phyloP scores from a whole-genome alignment of 2,113 vertebrate species.

The Catharus minimus region DNA sequence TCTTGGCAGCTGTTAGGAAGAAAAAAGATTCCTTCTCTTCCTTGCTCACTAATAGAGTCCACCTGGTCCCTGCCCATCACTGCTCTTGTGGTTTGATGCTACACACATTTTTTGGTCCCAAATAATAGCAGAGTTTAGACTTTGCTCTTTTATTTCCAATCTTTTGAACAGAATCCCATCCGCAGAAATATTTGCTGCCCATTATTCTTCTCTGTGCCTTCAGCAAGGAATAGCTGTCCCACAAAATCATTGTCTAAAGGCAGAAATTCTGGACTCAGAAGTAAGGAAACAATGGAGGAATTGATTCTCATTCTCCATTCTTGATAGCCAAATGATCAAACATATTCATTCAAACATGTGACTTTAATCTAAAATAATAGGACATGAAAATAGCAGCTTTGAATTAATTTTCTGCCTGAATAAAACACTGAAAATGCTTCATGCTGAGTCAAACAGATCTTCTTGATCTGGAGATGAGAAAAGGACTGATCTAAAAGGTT shows the following conservation, averaged over 20 bases:
- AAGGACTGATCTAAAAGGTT: background rate
- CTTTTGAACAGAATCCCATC: background rate
- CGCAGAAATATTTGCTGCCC: background rate
- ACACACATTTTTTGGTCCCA: background rate
- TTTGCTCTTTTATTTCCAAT: background rate
- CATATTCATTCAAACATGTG: background rate
- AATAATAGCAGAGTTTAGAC: background rate
- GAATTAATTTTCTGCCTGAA: background rate
- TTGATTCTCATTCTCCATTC: background rate
- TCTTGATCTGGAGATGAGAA: background rate
- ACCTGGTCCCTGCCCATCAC: slow-evolving; percentile 7
- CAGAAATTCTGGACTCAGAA: background rate
- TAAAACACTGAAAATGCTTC: background rate
- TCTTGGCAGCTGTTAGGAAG: background rate
- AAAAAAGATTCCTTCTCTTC: background rate
- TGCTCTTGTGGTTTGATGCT: slow-evolving; percentile 1
- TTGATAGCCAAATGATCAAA: background rate
- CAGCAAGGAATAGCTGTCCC: background rate
- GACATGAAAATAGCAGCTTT: background rate
- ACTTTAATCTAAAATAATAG: background rate
- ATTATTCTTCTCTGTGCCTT: background rate
- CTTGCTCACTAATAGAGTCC: background rate
- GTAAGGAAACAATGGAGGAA: background rate
- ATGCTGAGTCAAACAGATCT: background rate
- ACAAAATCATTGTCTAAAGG: background rate